phyloP scores from a whole-genome alignment of 1,140 invertebrate species.

The Doryteuthis pealeii region DNA sequence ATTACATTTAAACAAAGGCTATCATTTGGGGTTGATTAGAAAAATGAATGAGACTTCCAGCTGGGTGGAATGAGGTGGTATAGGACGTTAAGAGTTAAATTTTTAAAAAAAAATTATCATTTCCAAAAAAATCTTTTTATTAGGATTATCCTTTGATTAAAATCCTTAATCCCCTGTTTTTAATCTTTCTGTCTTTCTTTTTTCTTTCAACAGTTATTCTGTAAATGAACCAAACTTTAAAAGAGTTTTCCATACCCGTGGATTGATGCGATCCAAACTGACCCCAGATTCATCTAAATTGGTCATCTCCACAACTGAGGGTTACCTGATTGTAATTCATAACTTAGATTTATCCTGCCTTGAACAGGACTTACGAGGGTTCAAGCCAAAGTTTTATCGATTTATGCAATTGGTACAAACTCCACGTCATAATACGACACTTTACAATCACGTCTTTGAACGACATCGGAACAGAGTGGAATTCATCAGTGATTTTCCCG shows the following conservation, averaged over 20 bases:
- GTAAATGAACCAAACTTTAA: conserved; percentile 77
- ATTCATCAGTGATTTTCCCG: conserved; percentile 86
- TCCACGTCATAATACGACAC: conserved; percentile 15
- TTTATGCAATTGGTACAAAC: conserved; percentile 75
- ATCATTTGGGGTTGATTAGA: too few relatives aligned
- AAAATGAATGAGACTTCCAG: too few relatives aligned
- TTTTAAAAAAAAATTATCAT: too few relatives aligned
- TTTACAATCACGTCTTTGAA: conserved; percentile 42
- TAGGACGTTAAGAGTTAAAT: too few relatives aligned
- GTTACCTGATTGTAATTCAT: conserved; percentile 87
- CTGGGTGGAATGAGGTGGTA: too few relatives aligned
- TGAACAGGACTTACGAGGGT: conserved; percentile 78
- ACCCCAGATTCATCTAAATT: conserved; percentile 83
- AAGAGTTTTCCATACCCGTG: conserved; percentile 79
- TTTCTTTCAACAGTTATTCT: conserved; percentile 64
- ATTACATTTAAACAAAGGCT: too few relatives aligned
- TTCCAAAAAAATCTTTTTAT: too few relatives aligned
- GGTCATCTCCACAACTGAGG: conserved; percentile 85
- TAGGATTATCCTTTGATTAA: too few relatives aligned
- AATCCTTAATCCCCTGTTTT: too few relatives aligned
- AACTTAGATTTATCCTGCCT: conserved; percentile 81
- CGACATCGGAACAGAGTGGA: conserved; percentile 84
- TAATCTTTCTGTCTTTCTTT: too few relatives aligned
- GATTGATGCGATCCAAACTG: conserved; percentile 85
- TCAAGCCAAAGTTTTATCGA: conserved; percentile 87